Conservation (phyloP, 2,113 vertebrate species). For the Psilopogon haemacephalus region DNA sequence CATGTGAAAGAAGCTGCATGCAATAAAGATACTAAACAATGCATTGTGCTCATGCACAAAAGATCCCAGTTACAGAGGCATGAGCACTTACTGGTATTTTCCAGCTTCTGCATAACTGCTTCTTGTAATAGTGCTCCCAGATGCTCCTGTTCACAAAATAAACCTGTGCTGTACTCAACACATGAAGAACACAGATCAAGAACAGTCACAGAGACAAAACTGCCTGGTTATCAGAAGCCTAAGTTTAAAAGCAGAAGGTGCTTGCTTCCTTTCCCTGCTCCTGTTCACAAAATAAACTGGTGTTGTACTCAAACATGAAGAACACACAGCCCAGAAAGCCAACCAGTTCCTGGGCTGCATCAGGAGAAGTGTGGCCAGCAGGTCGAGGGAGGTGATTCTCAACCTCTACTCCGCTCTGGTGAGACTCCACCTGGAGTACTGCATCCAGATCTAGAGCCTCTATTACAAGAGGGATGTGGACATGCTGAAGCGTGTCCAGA, state of each 20-base stretch:
- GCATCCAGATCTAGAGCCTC: no score
- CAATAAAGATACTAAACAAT: background rate
- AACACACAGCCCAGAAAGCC: no score
- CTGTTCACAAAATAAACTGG: no score
- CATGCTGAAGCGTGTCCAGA: no score
- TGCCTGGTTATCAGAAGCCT: background rate
- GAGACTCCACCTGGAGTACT: no score
- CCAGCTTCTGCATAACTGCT: rapidly evolving
- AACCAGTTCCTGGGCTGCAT: no score
- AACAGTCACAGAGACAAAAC: background rate
- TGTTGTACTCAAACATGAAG: no score
- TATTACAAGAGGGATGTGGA: no score
- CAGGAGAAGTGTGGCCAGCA: no score
- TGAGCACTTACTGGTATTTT: background rate
- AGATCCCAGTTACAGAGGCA: background rate
- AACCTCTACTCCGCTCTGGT: no score
- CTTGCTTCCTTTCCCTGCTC: background rate
- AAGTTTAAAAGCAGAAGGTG: background rate
- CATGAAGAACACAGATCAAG: background rate
- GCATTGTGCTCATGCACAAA: background rate
- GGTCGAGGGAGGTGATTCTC: no score
- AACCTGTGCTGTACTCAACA: background rate
- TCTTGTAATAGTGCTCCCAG: background rate
- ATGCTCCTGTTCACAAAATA: background rate
- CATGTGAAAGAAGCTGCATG: background rate